Conservation (phyloP, 2,888 invertebrate genomes). For the Dione vanillae region DNA sequence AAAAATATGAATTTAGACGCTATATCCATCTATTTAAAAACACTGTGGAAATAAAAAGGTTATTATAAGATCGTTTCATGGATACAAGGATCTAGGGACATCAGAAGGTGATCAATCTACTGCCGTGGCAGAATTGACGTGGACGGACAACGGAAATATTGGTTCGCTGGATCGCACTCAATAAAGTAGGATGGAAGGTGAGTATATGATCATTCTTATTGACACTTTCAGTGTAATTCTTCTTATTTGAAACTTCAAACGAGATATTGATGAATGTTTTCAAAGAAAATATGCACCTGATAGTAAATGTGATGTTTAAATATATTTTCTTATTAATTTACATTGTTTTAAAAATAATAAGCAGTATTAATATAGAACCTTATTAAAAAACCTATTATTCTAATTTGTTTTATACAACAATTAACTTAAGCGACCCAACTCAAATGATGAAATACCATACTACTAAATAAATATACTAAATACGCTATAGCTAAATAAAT, state of each 20-base stretch:
- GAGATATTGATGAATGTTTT: slow-evolving; percentile 28
- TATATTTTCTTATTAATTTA: too few relatives aligned
- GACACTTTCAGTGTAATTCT: slow-evolving; percentile 5
- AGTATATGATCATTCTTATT: slow-evolving; percentile 28
- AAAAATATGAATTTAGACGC: neutral
- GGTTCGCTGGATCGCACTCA: slow-evolving; percentile 56
- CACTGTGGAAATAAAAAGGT: slow-evolving; percentile 21
- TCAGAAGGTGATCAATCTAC: slow-evolving; percentile 77
- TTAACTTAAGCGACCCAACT: too few relatives aligned
- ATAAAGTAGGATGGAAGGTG: slow-evolving; percentile 30
- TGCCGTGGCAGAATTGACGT: slow-evolving; percentile 65
- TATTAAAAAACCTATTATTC: too few relatives aligned
- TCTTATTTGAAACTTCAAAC: slow-evolving; percentile 14
- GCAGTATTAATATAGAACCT: too few relatives aligned
- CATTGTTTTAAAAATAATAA: too few relatives aligned
- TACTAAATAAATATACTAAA: too few relatives aligned
- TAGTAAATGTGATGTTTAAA: neutral
- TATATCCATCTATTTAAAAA: neutral
- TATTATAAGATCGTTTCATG: slow-evolving; percentile 27
- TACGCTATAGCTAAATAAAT: too few relatives aligned
- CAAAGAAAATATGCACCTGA: neutral
- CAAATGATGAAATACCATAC: too few relatives aligned
- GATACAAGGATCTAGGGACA: slow-evolving; percentile 54
- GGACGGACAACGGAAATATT: slow-evolving; percentile 73
- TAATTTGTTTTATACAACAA: too few relatives aligned